Percentiles rank a stretch among this genome's conserved stretches.
phyloP scores from a whole-genome alignment of 2,888 invertebrate genomes.

The Mesoligia furuncula region DNA sequence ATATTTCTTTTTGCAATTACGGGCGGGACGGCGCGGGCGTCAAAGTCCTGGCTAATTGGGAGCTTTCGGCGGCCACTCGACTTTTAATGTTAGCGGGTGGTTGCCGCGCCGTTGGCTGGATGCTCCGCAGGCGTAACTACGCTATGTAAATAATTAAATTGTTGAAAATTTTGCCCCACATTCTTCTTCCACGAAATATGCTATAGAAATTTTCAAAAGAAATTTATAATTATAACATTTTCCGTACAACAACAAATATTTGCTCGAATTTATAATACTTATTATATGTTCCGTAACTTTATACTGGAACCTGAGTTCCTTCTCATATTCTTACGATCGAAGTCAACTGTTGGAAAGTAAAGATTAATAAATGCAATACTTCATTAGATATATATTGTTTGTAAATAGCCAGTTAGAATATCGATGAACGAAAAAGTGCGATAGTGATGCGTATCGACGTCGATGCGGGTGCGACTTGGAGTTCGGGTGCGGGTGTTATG shows the following conservation, averaged over 20 bases:
- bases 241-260: constrained; percentile 39
- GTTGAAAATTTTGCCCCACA: constrained; percentile 71
- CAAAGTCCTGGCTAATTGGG: constrained; percentile 88
- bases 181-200: constrained; percentile 75
- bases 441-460: constrained; percentile 61
- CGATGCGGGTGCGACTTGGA: constrained; percentile 59
- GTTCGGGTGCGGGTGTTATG: constrained; percentile 78
- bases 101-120: constrained; percentile 68
- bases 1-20: constrained; percentile 87
- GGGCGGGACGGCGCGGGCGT: constrained; percentile 73
- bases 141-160: constrained; percentile 79
- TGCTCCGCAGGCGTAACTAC: constrained; percentile 68
- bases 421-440: constrained; percentile 41
- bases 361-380: neutral
- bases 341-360: constrained; percentile 2
- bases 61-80: constrained; percentile 85
- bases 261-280: constrained; percentile 29
- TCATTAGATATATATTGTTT: neutral
- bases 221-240: constrained; percentile 67
- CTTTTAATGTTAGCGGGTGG: constrained; percentile 80
- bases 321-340: neutral
- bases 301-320: constrained; percentile 13
- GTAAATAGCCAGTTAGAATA: constrained; percentile 30
- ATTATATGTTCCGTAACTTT: neutral
- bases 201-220: constrained; percentile 67